These are phyloP conservation scores for Muscicapa adusta DNA, from an alignment of 2,113 vertebrate genomes.

Conservation along the genomic window DNA sequence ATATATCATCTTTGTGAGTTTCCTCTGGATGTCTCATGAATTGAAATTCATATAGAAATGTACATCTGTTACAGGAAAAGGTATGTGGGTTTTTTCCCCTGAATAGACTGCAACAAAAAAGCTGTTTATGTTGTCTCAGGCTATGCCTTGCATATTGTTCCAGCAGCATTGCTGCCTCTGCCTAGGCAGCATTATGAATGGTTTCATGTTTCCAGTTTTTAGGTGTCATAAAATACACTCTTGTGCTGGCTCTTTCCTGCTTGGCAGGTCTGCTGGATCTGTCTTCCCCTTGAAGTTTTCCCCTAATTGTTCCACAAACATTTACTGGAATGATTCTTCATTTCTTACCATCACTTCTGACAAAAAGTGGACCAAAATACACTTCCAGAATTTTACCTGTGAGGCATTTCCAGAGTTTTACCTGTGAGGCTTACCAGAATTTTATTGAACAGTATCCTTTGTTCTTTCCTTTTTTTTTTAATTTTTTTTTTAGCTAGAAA, in stretches of 20 bases:
- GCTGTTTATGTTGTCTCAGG: neutral
- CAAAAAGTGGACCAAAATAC: neutral
- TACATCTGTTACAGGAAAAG: neutral
- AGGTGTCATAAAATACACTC: neutral
- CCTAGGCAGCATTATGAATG: neutral
- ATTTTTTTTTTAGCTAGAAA: neutral
- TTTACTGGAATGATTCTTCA: neutral
- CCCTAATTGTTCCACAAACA: neutral
- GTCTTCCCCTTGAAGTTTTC: neutral
- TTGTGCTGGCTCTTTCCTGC: neutral
- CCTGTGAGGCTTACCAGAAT: neutral
- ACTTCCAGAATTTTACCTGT: neutral
- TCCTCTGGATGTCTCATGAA: neutral
- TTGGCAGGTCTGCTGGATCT: neutral
- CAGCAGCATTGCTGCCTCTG: neutral
- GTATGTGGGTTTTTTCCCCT: neutral
- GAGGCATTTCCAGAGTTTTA: neutral
- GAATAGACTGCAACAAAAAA: neutral
- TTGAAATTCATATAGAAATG: neutral
- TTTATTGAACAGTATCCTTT: neutral
- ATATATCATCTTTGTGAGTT: neutral
- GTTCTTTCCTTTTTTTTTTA: neutral
- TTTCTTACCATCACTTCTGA: neutral
- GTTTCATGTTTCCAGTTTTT: neutral
- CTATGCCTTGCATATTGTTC: neutral